Base-by-base conservation (phyloP, 2,888 invertebrate species). In the Bibio marci region DNA sequence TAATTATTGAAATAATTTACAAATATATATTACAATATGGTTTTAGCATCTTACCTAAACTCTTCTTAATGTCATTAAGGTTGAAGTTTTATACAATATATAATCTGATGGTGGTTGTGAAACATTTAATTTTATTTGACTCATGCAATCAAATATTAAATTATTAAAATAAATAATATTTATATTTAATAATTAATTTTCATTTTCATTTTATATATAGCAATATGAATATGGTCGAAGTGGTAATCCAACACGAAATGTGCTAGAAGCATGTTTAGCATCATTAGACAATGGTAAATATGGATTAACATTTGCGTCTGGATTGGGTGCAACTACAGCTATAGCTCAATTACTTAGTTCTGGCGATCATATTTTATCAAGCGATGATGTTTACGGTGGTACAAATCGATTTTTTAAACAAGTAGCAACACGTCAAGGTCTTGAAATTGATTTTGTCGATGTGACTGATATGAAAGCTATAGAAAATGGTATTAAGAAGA, bases 341-440 rank as follows among this genome's bases (percentile, higher is more conserved):
- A 57, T 95, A 11, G 62, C 76, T 7, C 72, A 81, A 28, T 63
- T 92, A 48, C 65, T 98, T 8, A 73, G 71, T 46, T 51, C 66
- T 43, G 97, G 95, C 0, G 97, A 98, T 56, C 92, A 97, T 54
- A 67, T 98, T 11, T 59, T 98, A 32, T 76, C 81, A 50, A 78
- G 82, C 43, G 90, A 95, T 58, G 97, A 97, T 61, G 70, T 95
- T 4, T 98, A 97, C 54, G 97, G 97, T 38, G 97, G 95, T 17
- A 88, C 88, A 1, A 82, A 83, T 53, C 70, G 91, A 48, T 54
- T 78, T 54, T 78, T 73, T 54, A 72, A 78, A 45, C 69, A 71
- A 53, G 72, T 75, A 40, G 66, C 69, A 1, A 46, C 65, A 1
- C 73, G 73, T 48, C 70, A 82, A 55, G 82, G 82, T 3, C 69